These are phyloP conservation scores for Corythoichthys haematopterus DNA, from an alignment of 2,113 vertebrate species.

Conservation along the genomic window DNA sequence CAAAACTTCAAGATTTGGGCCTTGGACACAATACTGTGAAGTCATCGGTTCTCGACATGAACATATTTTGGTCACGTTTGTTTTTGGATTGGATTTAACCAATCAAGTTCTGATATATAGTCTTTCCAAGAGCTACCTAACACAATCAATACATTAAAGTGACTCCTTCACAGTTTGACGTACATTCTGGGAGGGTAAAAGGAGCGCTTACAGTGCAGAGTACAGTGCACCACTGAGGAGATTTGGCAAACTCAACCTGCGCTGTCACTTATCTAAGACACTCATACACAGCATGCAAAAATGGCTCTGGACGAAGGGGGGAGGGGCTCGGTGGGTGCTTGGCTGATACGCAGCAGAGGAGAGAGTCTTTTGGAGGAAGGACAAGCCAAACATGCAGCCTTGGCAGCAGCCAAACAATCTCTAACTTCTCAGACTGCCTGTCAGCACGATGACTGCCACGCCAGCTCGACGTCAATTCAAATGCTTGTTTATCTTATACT, in stretches of 20 bases:
- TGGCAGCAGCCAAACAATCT: conserved; percentile 47
- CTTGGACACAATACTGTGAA: neutral
- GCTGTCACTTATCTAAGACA: conserved; percentile 46
- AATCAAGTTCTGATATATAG: neutral
- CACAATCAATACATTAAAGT: conserved; percentile 14
- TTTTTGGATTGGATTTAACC: conserved; percentile 22
- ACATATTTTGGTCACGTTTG: conserved; percentile 29
- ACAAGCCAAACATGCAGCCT: conserved; percentile 56
- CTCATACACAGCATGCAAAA: conserved; percentile 37
- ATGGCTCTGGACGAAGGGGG: conserved; percentile 9
- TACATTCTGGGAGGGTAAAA: conserved; percentile 48
- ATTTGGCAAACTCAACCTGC: conserved; percentile 22
- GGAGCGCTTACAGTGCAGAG: conserved; percentile 42
- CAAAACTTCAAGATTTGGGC: no score
- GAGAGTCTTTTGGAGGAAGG: conserved; percentile 47
- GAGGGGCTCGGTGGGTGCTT: neutral
- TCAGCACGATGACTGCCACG: conserved; percentile 44
- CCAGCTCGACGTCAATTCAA: conserved; percentile 29
- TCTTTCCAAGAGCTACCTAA: neutral
- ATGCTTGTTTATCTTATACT: conserved; percentile 51
- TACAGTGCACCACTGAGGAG: conserved; percentile 27
- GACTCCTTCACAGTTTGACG: conserved; percentile 52
- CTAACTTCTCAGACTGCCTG: conserved; percentile 48
- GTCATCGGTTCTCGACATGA: neutral
- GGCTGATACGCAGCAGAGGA: conserved; percentile 34